phyloP scores from a whole-genome alignment of 2,113 vertebrate genomes.

The Recurvirostra avosetta region DNA sequence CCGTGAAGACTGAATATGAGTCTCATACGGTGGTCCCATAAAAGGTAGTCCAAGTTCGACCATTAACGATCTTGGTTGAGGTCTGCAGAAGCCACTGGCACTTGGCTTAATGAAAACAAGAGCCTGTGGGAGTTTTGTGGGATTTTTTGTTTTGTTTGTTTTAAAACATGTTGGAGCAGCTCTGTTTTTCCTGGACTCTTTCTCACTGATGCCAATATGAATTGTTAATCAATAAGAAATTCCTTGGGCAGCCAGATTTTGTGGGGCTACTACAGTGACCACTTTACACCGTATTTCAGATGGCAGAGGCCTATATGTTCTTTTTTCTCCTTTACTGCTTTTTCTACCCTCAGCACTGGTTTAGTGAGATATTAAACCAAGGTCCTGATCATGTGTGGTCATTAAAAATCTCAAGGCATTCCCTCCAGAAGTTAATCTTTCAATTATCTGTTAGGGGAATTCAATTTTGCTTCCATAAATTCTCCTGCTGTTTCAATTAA shows the following conservation, averaged over 20 bases:
- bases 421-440: constrained; percentile 32
- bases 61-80: background rate
- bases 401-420: constrained; percentile 24
- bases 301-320: background rate
- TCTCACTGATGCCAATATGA: constrained; percentile 11
- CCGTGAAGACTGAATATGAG: background rate
- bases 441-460: constrained; percentile 26
- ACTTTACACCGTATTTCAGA: background rate
- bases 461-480: constrained; percentile 28
- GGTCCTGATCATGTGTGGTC: background rate
- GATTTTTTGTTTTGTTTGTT: background rate
- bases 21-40: background rate
- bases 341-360: background rate
- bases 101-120: constrained; percentile 30
- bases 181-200: constrained; percentile 25
- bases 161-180: background rate
- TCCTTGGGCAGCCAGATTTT: background rate
- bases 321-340: background rate
- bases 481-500: constrained; percentile 36
- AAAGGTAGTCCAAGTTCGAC: background rate
- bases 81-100: constrained; percentile 19
- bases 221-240: constrained; percentile 26
- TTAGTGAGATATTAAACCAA: background rate
- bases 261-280: background rate
- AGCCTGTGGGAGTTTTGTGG: background rate